A percentile compares a stretch with the other conserved stretches of the same genome.
phyloP scores from a whole-genome alignment of 1,140 invertebrate genomes.

The Zaprionus nigranus region DNA sequence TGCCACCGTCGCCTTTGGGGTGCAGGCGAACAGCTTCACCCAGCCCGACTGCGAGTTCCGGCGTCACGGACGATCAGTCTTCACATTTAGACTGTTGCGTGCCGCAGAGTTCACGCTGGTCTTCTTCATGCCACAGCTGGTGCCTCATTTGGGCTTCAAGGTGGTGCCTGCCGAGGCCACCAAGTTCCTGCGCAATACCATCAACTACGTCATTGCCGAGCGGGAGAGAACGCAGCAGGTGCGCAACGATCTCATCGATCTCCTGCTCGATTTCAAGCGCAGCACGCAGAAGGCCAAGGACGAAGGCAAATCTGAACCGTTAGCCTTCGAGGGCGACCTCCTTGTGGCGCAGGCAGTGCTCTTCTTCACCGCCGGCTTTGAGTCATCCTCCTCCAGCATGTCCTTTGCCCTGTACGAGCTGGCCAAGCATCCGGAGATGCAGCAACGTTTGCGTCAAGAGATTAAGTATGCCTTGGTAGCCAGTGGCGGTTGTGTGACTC shows the following conservation, averaged over 20 bases:
- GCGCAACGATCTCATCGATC: conserved; percentile 85
- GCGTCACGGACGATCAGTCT: conserved; percentile 85
- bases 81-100: conserved; percentile 85
- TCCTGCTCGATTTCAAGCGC: conserved; percentile 73
- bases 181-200: conserved; percentile 73
- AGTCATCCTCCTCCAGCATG: conserved; percentile 85
- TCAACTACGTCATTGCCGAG: conserved; percentile 83
- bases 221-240: conserved; percentile 66
- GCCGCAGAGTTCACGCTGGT: conserved; percentile 85
- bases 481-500: conserved; percentile 79
- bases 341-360: conserved; percentile 87
- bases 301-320: conserved; percentile 27
- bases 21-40: conserved; percentile 86
- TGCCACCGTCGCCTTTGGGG: conserved; percentile 87
- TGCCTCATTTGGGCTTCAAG: conserved; percentile 69
- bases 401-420: conserved; percentile 85
- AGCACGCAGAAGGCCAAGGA: conserved; percentile 52
- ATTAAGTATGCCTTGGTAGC: conserved; percentile 80
- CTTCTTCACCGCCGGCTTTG: conserved; percentile 88
- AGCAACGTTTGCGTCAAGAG: conserved; percentile 84
- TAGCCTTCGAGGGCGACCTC: conserved; percentile 77
- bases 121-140: conserved; percentile 84
- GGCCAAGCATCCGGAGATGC: conserved; percentile 84
- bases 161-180: conserved; percentile 61
- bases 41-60: conserved; percentile 85